Base-by-base conservation (phyloP, 1,140 invertebrate species). In the Lordiphosa clarofinis region DNA sequence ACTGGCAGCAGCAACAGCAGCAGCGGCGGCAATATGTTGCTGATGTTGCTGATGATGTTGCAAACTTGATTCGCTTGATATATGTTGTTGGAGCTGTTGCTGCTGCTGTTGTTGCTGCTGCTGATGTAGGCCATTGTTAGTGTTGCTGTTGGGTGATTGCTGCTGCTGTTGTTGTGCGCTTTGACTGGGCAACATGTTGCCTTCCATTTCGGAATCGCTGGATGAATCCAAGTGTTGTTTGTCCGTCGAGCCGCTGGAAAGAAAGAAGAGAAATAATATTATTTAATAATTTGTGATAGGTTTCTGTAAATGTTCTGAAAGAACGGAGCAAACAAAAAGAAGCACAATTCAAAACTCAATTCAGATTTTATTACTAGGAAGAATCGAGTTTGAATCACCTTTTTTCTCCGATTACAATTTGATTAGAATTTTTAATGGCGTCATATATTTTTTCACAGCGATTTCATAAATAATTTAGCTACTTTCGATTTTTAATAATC, bases 171-270 rank as follows among this genome's bases (percentile, higher is more conserved):
- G 73, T 47, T 87, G 86, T 54, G 79, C 57, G 35, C 73, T 65
- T 48, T 81, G 75, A 56, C 71, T 86, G 61, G 76, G 60, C 42
- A 82, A 15, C 59, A 87, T 75, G 63, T 78, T 87, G 68, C 82
- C 72, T 56, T 89, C 87, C 87, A 89, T 88, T 71, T 89, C 87
- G 1, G 87, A 89, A 61, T 89, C 87, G 62, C 87, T 89, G 39
- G 87, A 89, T 44, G 87, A 88, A 66, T 89, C 87, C 42, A 89
- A 66, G 55, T 89, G 87, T 54, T 88, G 87, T 21, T 89, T 89
- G 59, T 89, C 87, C 50, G 87, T 88, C 4, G 86, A 86, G 61
- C 87, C 87, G 47, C 82, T 89, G 49, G 5, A 88, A 84, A n/a
- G 4, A 53, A 12, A 35, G 35, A 12, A 40, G 13, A 9, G 24